A percentile compares a stretch with the other conserved stretches of the same genome.
Conservation (phyloP, 2,113 vertebrate genomes). For the Noctilio leporinus region DNA sequence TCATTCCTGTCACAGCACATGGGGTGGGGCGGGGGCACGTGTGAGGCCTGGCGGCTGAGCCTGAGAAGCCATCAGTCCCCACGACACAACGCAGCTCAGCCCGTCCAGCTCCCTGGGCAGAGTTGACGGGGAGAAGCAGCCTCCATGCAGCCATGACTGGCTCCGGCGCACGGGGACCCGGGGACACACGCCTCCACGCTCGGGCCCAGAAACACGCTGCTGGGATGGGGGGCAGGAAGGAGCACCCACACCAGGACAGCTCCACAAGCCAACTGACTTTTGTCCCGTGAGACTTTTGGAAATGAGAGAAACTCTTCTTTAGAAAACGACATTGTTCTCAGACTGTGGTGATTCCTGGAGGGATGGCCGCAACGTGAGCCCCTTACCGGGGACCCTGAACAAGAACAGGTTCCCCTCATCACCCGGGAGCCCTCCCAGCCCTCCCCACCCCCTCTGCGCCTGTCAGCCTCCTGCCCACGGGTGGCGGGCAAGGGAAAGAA, state of each 20-base stretch:
- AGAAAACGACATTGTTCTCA: not conserved
- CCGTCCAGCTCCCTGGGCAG: not conserved
- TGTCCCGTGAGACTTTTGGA: not conserved
- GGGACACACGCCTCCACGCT: not conserved
- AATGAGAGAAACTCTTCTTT: not conserved
- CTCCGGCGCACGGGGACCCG: not conserved
- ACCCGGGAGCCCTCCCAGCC: not conserved
- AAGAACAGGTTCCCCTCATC: not conserved
- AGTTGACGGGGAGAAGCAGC: not conserved
- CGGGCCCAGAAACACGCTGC: not conserved
- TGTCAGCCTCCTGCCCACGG: not conserved
- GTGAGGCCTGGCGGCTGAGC: not conserved
- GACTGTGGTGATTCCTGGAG: not conserved
- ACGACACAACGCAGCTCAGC: not conserved
- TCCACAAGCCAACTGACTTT: not conserved
- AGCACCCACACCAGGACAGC: not conserved
- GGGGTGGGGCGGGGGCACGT: not conserved
- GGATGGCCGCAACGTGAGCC: not conserved
- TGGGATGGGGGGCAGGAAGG: not conserved
- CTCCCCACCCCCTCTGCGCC: not conserved
- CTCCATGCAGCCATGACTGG: not conserved
- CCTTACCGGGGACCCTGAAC: not conserved
- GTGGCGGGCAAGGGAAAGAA: not conserved
- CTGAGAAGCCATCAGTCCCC: not conserved
- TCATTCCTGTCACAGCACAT: slow-evolving; percentile 83